Conservation (phyloP, 2,888 invertebrate species). For the Luperina nickerlii region DNA sequence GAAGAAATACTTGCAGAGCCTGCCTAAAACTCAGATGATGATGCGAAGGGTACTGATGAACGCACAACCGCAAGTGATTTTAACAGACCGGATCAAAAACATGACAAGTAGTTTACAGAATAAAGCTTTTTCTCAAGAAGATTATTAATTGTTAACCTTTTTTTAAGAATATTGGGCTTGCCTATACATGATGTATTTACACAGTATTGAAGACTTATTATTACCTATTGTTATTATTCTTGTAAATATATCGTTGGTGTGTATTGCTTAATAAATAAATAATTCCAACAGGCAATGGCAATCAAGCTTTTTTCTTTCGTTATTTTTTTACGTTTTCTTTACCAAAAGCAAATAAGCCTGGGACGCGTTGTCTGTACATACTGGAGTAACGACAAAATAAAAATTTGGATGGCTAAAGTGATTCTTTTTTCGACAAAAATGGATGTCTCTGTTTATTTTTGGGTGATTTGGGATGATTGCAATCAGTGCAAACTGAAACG, state of each 20-base stretch:
- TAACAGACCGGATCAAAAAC: background rate
- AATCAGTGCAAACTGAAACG: constrained; percentile 61
- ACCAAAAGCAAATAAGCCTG: background rate
- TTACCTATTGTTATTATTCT: background rate
- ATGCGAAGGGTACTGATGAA: background rate
- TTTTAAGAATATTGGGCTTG: background rate
- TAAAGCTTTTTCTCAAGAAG: background rate
- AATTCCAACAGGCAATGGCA: no score
- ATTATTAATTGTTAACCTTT: background rate
- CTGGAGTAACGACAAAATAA: constrained; percentile 27
- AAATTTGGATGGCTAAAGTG: constrained; percentile 59
- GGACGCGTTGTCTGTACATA: constrained; percentile 42
- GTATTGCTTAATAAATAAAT: background rate
- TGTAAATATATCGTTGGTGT: background rate
- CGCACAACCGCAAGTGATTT: background rate
- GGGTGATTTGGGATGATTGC: constrained; percentile 59
- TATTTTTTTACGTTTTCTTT: background rate
- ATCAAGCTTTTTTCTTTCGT: background rate
- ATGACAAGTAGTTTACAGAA: background rate
- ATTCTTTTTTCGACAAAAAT: constrained; percentile 67
- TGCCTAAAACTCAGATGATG: background rate
- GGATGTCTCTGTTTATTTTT: constrained; percentile 67
- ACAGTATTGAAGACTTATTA: background rate
- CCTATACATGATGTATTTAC: background rate
- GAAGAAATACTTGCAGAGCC: background rate